Evolutionary conservation across 2,113 vertebrate species (phyloP).

Genomic region (Speoplatyrhinus poulsoni): DNA sequence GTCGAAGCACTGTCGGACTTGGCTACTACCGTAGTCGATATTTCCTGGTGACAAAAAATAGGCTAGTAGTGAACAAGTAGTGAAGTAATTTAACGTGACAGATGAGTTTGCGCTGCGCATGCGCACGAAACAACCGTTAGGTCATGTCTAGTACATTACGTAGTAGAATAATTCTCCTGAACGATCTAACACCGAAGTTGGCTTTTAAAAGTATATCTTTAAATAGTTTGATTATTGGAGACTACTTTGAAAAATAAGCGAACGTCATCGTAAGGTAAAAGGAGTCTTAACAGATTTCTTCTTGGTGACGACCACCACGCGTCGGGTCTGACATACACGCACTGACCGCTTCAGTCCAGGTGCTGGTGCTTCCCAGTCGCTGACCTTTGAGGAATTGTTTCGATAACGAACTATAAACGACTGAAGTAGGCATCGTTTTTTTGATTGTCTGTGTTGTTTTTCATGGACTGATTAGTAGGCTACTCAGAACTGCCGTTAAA

Average conservation of each 20-base stretch:
- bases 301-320: neutral
- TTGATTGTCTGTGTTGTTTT: no score
- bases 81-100: neutral
- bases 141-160: constrained; percentile 55
- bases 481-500: constrained; percentile 8
- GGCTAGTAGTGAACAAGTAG: no score
- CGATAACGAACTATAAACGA: no score
- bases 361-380: neutral
- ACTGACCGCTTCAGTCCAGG: neutral
- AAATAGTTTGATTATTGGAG: no score
- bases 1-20: constrained; percentile 14
- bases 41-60: no score
- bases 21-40: neutral
- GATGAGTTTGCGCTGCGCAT: constrained; percentile 64
- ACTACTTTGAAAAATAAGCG: neutral
- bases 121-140: constrained; percentile 58
- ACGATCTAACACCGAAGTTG: neutral
- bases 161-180: constrained; percentile 27
- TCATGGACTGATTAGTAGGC: neutral
- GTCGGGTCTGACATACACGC: neutral
- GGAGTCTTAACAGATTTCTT: neutral
- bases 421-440: no score
- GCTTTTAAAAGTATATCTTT: no score
- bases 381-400: no score
- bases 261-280: neutral